Conservation (phyloP, 2,113 vertebrate genomes). For the Clinocottus analis region DNA sequence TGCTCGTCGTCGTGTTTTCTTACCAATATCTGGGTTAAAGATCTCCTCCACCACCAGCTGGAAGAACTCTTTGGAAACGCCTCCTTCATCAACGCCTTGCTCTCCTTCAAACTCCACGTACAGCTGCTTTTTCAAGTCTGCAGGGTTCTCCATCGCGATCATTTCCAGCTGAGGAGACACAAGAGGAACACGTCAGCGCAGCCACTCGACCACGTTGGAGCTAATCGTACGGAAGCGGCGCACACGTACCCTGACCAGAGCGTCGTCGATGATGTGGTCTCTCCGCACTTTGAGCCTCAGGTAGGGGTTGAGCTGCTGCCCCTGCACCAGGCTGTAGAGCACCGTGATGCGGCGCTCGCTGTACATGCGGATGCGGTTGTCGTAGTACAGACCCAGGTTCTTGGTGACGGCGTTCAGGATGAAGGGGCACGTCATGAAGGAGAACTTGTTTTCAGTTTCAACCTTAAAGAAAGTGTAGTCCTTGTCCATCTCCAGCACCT, state of each 20-base stretch:
- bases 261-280: conserved; percentile 98
- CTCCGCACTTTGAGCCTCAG: conserved; percentile 95
- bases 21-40: conserved; percentile 99
- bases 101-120: conserved; percentile 99
- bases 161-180: conserved; percentile 87
- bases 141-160: conserved; percentile 99
- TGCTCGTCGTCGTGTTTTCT: conserved; percentile 20
- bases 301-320: conserved; percentile 97
- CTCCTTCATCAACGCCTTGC: conserved; percentile 99
- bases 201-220: no score
- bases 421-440: conserved; percentile 99
- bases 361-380: conserved; percentile 99
- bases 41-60: conserved; percentile 99
- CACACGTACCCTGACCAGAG: conserved; percentile 93
- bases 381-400: conserved; percentile 98
- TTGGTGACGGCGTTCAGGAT: conserved; percentile 98
- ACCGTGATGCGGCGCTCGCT: conserved; percentile 98
- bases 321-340: conserved; percentile 98
- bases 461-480: conserved; percentile 99
- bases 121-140: conserved; percentile 98
- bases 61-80: conserved; percentile 99
- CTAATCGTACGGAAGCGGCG: fast-evolving
- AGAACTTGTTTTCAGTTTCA: conserved; percentile 99
- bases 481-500: conserved; percentile 99
- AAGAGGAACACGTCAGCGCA: not conserved